These are phyloP conservation scores for Ormyrus thymus DNA, from an alignment of 2,888 invertebrate genomes.

Conservation along the genomic window DNA sequence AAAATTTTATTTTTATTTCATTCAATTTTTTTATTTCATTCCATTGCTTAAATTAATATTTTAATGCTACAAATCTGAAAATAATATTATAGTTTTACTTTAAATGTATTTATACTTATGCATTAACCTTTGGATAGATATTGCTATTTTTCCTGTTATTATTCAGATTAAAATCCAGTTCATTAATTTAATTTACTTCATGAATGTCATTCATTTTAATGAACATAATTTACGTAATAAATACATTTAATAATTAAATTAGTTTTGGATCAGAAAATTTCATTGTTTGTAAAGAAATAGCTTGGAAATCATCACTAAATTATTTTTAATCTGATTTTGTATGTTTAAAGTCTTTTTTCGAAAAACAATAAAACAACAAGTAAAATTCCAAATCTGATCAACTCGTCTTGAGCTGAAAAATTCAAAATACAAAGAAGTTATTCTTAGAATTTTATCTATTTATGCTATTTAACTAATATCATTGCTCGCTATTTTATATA, in stretches of 20 bases:
- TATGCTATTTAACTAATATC: conserved; percentile 1
- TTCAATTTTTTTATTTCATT: neutral
- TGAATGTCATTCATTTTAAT: neutral
- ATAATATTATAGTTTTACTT: conserved; percentile 9
- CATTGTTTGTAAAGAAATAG: conserved; percentile 36
- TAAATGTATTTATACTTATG: conserved; percentile 3
- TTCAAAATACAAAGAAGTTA: neutral
- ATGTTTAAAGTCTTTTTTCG: conserved; percentile 1
- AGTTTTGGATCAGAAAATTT: conserved; percentile 38
- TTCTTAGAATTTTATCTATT: neutral
- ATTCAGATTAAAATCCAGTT: neutral
- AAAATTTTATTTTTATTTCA: conserved; percentile 23
- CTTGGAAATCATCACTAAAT: conserved; percentile 22
- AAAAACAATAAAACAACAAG: neutral
- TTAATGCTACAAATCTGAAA: too few relatives aligned
- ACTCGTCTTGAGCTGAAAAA: neutral
- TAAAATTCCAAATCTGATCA: neutral
- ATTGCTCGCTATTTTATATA: neutral
- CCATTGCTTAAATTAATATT: neutral
- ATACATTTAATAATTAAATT: neutral
- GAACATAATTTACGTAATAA: neutral
- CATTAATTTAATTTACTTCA: too few relatives aligned
- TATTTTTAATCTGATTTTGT: conserved; percentile 26
- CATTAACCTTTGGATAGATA: neutral
- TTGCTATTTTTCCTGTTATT: neutral